These are phyloP conservation scores for Colletes collaris DNA, from an alignment of 2,888 invertebrate genomes.

Conservation along the genomic window DNA sequence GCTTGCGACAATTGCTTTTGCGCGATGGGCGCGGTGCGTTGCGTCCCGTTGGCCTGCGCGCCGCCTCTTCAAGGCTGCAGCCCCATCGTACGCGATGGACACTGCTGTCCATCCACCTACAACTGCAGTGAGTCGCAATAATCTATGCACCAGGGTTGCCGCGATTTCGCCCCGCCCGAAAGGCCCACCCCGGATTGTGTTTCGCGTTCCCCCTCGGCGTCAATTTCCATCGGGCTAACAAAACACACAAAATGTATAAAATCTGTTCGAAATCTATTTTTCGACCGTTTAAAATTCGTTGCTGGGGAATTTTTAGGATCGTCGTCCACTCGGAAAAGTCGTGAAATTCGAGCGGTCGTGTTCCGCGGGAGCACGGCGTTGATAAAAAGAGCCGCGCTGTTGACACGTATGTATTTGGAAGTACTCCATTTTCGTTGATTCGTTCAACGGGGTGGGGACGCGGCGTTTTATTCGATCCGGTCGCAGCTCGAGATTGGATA, in stretches of 20 bases:
- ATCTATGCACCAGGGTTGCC: slow-evolving; percentile 50
- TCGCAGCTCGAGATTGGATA: background rate
- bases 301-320: too few relatives aligned
- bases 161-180: slow-evolving; percentile 46
- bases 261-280: too few relatives aligned
- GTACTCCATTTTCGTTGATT: slow-evolving; percentile 8
- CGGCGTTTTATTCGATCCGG: background rate
- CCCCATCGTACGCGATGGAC: slow-evolving; percentile 89
- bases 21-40: slow-evolving; percentile 88
- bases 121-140: slow-evolving; percentile 87
- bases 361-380: background rate
- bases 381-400: slow-evolving; percentile 3
- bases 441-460: background rate
- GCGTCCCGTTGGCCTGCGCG: slow-evolving; percentile 90
- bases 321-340: too few relatives aligned
- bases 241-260: too few relatives aligned
- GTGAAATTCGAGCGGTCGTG: slow-evolving; percentile 7
- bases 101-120: slow-evolving; percentile 94
- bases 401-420: background rate
- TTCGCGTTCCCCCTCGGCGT: slow-evolving; percentile 19
- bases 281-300: too few relatives aligned
- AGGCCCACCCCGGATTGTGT: slow-evolving; percentile 45
- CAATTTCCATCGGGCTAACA: too few relatives aligned
- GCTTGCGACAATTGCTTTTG: slow-evolving; percentile 93
- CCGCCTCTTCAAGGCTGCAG: slow-evolving; percentile 90